These are phyloP conservation scores for Trichacis sp. DNA, from an alignment of 2,888 invertebrate species.

Conservation along the genomic window DNA sequence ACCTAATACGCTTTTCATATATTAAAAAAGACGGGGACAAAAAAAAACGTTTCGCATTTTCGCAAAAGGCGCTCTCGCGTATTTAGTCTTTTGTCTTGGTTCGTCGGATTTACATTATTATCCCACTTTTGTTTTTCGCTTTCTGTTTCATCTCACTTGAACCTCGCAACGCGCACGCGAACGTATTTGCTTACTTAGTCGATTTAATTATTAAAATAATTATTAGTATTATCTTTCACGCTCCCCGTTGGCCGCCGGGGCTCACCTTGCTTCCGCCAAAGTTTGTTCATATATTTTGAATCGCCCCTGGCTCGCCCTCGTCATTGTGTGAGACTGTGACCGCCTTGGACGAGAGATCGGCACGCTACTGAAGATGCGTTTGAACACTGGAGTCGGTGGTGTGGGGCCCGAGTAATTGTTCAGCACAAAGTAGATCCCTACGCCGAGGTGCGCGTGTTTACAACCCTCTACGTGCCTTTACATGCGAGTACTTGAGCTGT, in stretches of 20 bases:
- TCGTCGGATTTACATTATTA: slow-evolving; percentile 16
- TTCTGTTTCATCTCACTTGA: neutral
- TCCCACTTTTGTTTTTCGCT: slow-evolving; percentile 1
- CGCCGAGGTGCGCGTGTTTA: slow-evolving; percentile 52
- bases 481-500: slow-evolving; percentile 9
- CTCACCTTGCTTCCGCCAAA: neutral
- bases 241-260: slow-evolving; percentile 55
- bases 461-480: slow-evolving; percentile 19
- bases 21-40: slow-evolving; percentile 12
- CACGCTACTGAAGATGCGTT: slow-evolving; percentile 51
- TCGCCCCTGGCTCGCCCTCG: slow-evolving; percentile 21
- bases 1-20: slow-evolving; percentile 19
- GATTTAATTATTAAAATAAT: slow-evolving; percentile 55
- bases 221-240: slow-evolving; percentile 45
- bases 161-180: slow-evolving; percentile 27
- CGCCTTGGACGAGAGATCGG: slow-evolving; percentile 40
- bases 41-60: slow-evolving; percentile 23
- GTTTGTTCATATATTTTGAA: no score
- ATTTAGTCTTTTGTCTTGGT: slow-evolving; percentile 18
- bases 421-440: slow-evolving; percentile 57
- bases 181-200: slow-evolving; percentile 44
- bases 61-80: slow-evolving; percentile 15
- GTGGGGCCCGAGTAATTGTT: slow-evolving; percentile 58
- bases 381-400: slow-evolving; percentile 69
- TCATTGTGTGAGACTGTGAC: slow-evolving; percentile 31